These are phyloP conservation scores for Ornithorhynchus anatinus DNA, from an alignment of 2,113 vertebrate genomes.

Conservation along the genomic window DNA sequence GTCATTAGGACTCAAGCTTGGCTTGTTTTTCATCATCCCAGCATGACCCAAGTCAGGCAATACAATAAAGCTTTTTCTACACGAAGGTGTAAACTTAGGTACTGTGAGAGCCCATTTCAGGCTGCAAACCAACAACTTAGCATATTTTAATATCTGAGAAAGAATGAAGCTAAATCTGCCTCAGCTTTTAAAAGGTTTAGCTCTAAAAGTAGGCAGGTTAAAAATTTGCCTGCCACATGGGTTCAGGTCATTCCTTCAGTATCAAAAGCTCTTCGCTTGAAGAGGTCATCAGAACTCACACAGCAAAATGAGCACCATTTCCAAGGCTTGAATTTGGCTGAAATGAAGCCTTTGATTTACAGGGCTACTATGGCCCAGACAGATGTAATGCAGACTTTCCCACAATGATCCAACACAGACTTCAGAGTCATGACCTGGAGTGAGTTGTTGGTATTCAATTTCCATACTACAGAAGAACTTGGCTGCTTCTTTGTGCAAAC, in stretches of 20 bases:
- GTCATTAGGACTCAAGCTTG: too few relatives aligned
- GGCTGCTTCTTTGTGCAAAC: conserved; percentile 8
- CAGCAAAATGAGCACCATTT: conserved; percentile 14
- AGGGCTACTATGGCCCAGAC: conserved; percentile 25
- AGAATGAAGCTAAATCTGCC: too few relatives aligned
- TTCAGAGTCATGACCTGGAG: conserved; percentile 34
- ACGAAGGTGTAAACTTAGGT: too few relatives aligned
- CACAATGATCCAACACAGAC: conserved; percentile 32
- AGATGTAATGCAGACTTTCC: conserved; percentile 26
- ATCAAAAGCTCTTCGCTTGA: conserved; percentile 1
- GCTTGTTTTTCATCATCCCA: too few relatives aligned
- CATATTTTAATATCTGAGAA: too few relatives aligned
- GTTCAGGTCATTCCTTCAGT: conserved; percentile 10
- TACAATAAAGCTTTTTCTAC: too few relatives aligned
- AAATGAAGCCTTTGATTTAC: conserved; percentile 31
- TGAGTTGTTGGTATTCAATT: conserved; percentile 41
- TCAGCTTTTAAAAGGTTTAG: too few relatives aligned
- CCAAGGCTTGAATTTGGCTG: conserved; percentile 7
- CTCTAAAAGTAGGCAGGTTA: not conserved
- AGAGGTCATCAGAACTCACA: not conserved
- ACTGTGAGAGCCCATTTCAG: too few relatives aligned
- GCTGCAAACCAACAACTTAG: too few relatives aligned
- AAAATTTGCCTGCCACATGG: not conserved
- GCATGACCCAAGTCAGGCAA: too few relatives aligned
- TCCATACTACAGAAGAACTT: conserved; percentile 17